Base-by-base conservation (phyloP, 2,888 invertebrate species). In the Trissonchulus sp. region DNA sequence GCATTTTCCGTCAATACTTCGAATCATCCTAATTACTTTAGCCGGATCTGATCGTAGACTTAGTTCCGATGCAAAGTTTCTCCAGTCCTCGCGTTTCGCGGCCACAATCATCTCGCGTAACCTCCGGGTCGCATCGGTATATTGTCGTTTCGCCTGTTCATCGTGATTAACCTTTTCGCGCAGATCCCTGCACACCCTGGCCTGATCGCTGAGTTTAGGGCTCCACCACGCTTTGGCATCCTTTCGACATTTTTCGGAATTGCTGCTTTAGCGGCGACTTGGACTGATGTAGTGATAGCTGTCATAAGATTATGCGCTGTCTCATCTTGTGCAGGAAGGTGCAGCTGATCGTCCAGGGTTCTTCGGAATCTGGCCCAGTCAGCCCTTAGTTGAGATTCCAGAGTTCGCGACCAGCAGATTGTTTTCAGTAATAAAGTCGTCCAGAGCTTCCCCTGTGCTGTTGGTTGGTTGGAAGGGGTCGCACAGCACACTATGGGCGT, bases 301-400 rank as follows among this genome's bases (percentile, higher is more conserved):
- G 18, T 8, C 35, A 34, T 65, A n/a, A 30, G 35, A 18, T 65
- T 34, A 18, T 65, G 33, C 8, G 35, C 33, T 30, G 68, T 65
- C 18, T 33, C 8, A 15, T 30, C 35, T 18, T 65, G 8, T 30
- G 28, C 68, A 34, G 35, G 35, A 34, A 65, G 68, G 15, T 8
- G 18, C 35, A 69, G 71, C 31, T 69, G 36, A 36, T 69, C 37
- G 8, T 23, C 28, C 37, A 69, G 37, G 28, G 8, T 69, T 35
- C n/a, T 69, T 69, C 34, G n/a, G 71, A 69, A 69, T 23, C 37
- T 31, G 37, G 3, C 34, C 71, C 71, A 69, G 37, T 69, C 71
- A 15, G 71, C 71, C 37, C 48, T 48, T 48, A 23, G 48, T 48
- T 48, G 48, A 15, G 48, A 48, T 48, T 48, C 48, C 48, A 48